phyloP scores from a whole-genome alignment of 2,888 invertebrate species.

The Diplazon laetatorius region DNA sequence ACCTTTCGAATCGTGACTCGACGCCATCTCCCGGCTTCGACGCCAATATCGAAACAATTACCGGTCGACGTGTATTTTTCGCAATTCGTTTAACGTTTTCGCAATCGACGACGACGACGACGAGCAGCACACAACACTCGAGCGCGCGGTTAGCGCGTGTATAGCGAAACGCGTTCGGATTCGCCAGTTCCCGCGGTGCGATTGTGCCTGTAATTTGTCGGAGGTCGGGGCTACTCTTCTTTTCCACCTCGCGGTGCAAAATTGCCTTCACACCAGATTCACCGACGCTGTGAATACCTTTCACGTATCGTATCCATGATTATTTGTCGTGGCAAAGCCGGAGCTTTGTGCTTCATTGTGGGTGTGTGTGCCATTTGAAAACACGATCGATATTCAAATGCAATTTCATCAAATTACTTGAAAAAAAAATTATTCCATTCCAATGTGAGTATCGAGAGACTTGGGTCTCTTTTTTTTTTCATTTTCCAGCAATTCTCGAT shows the following conservation, averaged over 20 bases:
- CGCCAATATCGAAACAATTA: slow-evolving; percentile 68
- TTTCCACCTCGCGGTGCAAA: slow-evolving; percentile 34
- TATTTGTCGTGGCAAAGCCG: slow-evolving; percentile 59
- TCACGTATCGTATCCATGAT: slow-evolving; percentile 52
- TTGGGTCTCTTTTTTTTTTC: no score
- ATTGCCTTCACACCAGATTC: background rate
- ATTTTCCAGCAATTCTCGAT: no score
- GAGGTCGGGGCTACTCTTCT: slow-evolving; percentile 65
- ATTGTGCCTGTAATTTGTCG: slow-evolving; percentile 69
- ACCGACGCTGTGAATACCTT: slow-evolving; percentile 30
- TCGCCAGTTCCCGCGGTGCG: slow-evolving; percentile 45
- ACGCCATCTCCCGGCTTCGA: slow-evolving; percentile 39
- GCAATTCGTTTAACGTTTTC: slow-evolving; percentile 67
- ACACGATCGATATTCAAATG: background rate
- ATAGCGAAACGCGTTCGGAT: slow-evolving; percentile 36
- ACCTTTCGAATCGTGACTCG: slow-evolving; percentile 34
- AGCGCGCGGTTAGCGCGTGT: slow-evolving; percentile 5
- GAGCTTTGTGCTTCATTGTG: no score
- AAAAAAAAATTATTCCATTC: no score
- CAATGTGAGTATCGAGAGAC: no score
- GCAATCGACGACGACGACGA: slow-evolving; percentile 62
- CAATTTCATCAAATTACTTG: background rate
- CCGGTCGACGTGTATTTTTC: slow-evolving; percentile 60
- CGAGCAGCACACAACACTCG: slow-evolving; percentile 30
- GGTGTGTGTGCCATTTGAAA: no score